phyloP scores from a whole-genome alignment of 1,140 invertebrate genomes.

The Pseudomyrmex flavicornis region DNA sequence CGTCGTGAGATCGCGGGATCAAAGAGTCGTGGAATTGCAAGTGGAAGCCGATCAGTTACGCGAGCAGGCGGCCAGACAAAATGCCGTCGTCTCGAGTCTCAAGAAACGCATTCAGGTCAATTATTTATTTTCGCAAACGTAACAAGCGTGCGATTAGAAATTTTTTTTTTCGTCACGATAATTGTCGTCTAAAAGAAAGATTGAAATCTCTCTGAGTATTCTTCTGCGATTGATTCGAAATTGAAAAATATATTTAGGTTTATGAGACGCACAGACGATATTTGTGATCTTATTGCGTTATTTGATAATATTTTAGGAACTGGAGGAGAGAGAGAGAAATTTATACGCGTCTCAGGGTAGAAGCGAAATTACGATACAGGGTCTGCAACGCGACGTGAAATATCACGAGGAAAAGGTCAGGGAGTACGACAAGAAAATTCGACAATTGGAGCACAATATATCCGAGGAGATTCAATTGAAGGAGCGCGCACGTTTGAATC shows the following conservation, averaged over 20 bases:
- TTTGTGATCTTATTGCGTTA: neutral
- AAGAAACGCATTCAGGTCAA: constrained; percentile 90
- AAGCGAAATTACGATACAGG: constrained; percentile 89
- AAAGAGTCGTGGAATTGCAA: constrained; percentile 89
- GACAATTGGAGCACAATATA: constrained; percentile 89
- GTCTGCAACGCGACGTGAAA: constrained; percentile 90
- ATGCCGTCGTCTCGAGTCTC: constrained; percentile 91
- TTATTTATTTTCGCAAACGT: neutral
- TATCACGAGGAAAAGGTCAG: constrained; percentile 91
- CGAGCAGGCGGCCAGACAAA: constrained; percentile 92
- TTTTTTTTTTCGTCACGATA: neutral
- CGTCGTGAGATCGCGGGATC: constrained; percentile 88
- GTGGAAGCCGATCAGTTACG: constrained; percentile 90
- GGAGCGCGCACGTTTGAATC: constrained; percentile 75
- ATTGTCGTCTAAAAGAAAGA: neutral
- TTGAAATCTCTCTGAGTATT: neutral
- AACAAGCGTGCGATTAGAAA: constrained; percentile 18
- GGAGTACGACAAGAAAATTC: constrained; percentile 90
- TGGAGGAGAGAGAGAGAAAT: constrained; percentile 90
- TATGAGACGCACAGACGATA: no score
- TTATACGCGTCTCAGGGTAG: constrained; percentile 87
- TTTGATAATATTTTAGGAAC: constrained; percentile 83
- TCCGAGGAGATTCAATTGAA: constrained; percentile 87
- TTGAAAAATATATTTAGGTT: no score
- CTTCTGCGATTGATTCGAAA: neutral